A percentile compares a stretch with the other conserved stretches of the same genome.
These are phyloP conservation scores for Salticus scenicus DNA, from an alignment of 2,888 invertebrate species.

Conservation along the genomic window DNA sequence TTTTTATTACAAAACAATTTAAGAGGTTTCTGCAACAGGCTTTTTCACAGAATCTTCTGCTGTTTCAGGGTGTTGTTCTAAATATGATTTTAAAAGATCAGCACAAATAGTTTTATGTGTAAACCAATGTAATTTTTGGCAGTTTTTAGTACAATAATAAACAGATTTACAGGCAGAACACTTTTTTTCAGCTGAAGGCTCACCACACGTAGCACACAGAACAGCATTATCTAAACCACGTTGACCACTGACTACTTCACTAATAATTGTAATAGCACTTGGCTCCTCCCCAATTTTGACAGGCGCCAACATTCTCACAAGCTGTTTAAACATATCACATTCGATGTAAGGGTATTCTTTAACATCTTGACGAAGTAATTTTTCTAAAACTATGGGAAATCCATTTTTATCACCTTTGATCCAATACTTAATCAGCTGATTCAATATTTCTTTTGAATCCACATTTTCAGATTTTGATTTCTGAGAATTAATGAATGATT, in stretches of 20 bases:
- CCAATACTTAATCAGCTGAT: slow-evolving; percentile 82
- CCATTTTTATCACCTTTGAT: slow-evolving; percentile 79
- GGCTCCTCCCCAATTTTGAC: slow-evolving; percentile 82
- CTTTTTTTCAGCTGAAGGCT: slow-evolving; percentile 91
- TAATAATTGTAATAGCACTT: slow-evolving; percentile 83
- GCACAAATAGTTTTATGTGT: slow-evolving; percentile 76
- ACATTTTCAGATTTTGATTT: slow-evolving; percentile 60
- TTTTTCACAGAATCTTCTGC: too few relatives aligned
- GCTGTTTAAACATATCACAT: slow-evolving; percentile 89
- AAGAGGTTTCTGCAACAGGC: too few relatives aligned
- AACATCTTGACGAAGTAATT: slow-evolving; percentile 88
- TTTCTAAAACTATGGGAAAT: slow-evolving; percentile 79
- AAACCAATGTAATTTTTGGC: slow-evolving; percentile 87
- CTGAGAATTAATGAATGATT: slow-evolving; percentile 78
- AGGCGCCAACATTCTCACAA: slow-evolving; percentile 77
- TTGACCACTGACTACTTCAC: slow-evolving; percentile 90
- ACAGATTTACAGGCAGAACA: slow-evolving; percentile 96
- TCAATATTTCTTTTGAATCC: slow-evolving; percentile 76
- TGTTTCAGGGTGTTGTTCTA: background rate
- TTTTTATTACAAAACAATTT: too few relatives aligned
- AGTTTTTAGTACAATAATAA: slow-evolving; percentile 94
- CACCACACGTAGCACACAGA: slow-evolving; percentile 86
- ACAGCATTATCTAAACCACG: slow-evolving; percentile 77
- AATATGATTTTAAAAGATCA: slow-evolving; percentile 20
- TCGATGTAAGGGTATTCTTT: slow-evolving; percentile 93